Evolutionary conservation across 2,113 vertebrate genomes (phyloP).

Genomic region (Pipa parva): DNA sequence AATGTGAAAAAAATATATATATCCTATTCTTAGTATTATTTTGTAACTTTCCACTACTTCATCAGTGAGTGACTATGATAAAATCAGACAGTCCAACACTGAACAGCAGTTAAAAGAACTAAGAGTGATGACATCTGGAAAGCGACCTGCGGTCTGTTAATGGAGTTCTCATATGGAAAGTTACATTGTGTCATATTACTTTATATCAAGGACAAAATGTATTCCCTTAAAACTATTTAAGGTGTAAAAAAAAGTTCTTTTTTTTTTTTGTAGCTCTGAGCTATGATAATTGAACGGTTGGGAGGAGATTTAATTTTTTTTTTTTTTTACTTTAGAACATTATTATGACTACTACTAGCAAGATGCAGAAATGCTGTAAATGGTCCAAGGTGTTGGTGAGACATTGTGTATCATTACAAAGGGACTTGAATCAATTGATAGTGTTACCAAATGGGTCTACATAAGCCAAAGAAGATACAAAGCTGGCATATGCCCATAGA

Average conservation of each 20-base stretch:
- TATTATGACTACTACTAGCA: neutral
- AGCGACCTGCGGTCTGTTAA: neutral
- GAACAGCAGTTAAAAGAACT: neutral
- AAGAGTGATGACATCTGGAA: neutral
- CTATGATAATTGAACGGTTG: neutral
- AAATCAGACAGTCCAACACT: neutral
- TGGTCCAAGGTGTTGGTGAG: too few species aligned
- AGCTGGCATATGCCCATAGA: too few species aligned
- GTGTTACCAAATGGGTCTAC: too few species aligned
- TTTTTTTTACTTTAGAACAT: neutral
- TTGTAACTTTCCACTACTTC: conserved; percentile 1
- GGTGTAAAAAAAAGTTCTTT: neutral
- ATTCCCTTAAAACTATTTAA: neutral
- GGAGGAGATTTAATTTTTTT: neutral
- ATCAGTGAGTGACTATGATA: neutral
- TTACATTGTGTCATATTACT: conserved; percentile 3
- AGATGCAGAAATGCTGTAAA: neutral
- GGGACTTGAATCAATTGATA: too few species aligned
- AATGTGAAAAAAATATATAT: neutral
- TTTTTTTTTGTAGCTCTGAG: neutral
- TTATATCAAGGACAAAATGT: neutral
- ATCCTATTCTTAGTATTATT: neutral
- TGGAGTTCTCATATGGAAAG: conserved; percentile 2
- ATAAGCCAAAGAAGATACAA: too few species aligned
- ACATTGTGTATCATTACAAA: too few species aligned